These are phyloP conservation scores for Platysteira castanea DNA, from an alignment of 2,113 vertebrate genomes.

Conservation along the genomic window DNA sequence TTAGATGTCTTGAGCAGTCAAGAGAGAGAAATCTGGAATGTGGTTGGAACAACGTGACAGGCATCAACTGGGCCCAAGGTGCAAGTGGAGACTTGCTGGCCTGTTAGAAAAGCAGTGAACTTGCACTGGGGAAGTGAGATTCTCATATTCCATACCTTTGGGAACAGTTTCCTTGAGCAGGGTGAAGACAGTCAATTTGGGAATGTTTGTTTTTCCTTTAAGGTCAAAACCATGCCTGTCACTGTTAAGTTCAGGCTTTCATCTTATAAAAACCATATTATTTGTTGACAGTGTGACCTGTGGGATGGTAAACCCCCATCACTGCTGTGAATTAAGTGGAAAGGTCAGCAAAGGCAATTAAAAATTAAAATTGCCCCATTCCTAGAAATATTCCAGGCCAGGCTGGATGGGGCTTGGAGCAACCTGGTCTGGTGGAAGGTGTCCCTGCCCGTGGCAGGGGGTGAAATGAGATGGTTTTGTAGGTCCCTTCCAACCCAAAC, in stretches of 20 bases:
- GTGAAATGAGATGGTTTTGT: neutral
- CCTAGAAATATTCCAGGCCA: neutral
- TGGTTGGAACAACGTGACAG: neutral
- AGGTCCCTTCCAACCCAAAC: neutral
- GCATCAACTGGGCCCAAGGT: neutral
- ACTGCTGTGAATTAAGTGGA: neutral
- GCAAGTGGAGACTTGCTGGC: neutral
- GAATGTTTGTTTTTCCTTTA: neutral
- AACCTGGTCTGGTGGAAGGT: neutral
- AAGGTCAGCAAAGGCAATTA: neutral
- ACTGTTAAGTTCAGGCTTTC: neutral
- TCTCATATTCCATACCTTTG: neutral
- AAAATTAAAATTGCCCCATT: neutral
- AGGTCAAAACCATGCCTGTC: neutral
- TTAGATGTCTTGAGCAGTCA: neutral
- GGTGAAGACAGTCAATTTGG: neutral
- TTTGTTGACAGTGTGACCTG: neutral
- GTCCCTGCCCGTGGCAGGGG: neutral
- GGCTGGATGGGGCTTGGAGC: fast-evolving
- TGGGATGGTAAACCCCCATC: neutral
- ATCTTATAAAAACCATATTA: neutral
- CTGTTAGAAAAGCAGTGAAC: neutral
- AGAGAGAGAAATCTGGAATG: neutral
- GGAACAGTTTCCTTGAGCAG: neutral
- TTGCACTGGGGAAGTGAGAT: neutral